Evolutionary conservation across 2,113 vertebrate genomes (phyloP), one percentile per base, ranked within the genome.

Genomic region (Sinocyclocheilus maitianheensis): DNA sequence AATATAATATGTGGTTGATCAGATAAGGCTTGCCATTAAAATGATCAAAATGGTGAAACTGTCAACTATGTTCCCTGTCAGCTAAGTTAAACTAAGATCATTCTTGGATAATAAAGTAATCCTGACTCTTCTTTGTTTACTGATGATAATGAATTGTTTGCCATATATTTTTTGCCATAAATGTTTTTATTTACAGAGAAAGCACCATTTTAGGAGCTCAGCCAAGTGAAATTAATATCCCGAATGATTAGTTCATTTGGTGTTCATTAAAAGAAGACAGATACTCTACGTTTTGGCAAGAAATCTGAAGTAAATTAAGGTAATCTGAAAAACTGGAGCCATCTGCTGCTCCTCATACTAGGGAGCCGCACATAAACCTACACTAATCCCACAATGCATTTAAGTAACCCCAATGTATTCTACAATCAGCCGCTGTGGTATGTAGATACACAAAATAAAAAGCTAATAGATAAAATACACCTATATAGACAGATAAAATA

Each of bases 341-440:
- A 84, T 74, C 77, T 84, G 37, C 14, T 43, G 7, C 18, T 65
- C 22, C 16, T 81, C 7, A 48, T 48, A 65, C 3, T 18, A 10
- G 58, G 20, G 34, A 62, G 43, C n/a, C 2, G 3, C 43, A 3
- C 13, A 34, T 58, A 78, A 78, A 58, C 43, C 40, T 53, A 30
- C 24, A 34, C 43, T 82, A 53, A 82, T 69, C 80, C 46, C 26
- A 86, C 65, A 46, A 92, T 85, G 87, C 77, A 85, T 48, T 91
- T 76, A 87, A 75, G 71, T 86, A 60, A 84, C 60, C 48, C 76
- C 5, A 7, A 24, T 55, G 3, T 48, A 48, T 13, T 76, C n/a
- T 24, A 26, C 72, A 76, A 14, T 76, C 43, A 76, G 22, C 74
- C 13, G 16, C n/a, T 51, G 43, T 24, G 0, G 37, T 43, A 74